A percentile compares a stretch with the other conserved stretches of the same genome.
These are phyloP conservation scores for Nephila pilipes DNA, from an alignment of 1,140 invertebrate genomes.

Conservation along the genomic window DNA sequence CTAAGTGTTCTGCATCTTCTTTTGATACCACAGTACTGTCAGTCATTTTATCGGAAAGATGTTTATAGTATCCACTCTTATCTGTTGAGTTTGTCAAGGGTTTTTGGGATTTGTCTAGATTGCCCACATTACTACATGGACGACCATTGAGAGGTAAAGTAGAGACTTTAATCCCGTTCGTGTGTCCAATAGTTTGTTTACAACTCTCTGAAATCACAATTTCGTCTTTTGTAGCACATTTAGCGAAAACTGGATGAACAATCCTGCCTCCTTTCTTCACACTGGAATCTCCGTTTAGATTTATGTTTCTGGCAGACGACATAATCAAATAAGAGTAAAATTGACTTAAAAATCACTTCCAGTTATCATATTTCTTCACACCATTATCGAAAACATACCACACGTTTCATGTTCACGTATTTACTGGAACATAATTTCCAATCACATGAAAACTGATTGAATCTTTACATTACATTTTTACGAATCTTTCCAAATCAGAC, in stretches of 20 bases:
- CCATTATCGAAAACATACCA: neutral
- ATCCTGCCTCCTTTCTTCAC: conserved; percentile 27
- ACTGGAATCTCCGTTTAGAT: neutral
- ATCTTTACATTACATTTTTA: no score
- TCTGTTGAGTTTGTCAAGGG: neutral
- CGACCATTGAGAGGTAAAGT: neutral
- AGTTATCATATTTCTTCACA: neutral
- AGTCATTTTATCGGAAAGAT: neutral
- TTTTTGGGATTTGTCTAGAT: neutral
- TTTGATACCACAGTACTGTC: neutral
- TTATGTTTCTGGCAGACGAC: conserved; percentile 4
- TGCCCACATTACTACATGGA: neutral
- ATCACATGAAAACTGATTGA: no score
- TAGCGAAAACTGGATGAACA: conserved; percentile 33
- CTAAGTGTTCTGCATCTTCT: neutral
- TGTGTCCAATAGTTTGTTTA: neutral
- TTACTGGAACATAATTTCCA: no score
- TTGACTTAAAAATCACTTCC: neutral
- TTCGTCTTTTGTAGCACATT: conserved; percentile 21
- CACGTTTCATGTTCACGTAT: neutral
- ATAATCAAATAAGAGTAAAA: neutral
- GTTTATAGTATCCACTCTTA: conserved; percentile 3
- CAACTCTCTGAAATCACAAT: neutral
- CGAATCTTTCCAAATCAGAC: no score
- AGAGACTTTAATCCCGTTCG: neutral